Conservation (phyloP, 2,797 vertebrate genomes). For the Anguilla anguilla region DNA sequence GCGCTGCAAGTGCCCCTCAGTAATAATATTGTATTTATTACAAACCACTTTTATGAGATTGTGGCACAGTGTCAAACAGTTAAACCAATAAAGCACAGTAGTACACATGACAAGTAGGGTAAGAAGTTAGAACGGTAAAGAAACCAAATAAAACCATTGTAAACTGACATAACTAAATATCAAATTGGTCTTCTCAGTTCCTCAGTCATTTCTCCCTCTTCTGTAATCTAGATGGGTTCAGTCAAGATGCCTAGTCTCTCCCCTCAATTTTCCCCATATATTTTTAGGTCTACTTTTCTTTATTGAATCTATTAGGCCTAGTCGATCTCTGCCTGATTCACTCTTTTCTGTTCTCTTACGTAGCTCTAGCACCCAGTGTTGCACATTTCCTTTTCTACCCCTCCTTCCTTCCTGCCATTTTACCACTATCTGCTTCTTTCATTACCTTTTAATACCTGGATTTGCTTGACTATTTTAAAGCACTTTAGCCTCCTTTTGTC, state of each 20-base stretch:
- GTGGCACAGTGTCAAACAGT: neutral
- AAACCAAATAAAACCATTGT: neutral
- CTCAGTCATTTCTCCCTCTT: slow-evolving; percentile 1
- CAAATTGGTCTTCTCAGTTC: too few species aligned
- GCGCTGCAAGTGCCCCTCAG: neutral
- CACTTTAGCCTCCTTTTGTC: neutral
- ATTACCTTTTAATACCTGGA: neutral
- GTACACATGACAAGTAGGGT: neutral
- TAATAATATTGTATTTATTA: neutral
- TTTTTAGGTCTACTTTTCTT: slow-evolving; percentile 7
- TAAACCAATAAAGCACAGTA: neutral
- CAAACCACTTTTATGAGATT: neutral
- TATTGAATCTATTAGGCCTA: neutral
- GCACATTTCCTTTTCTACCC: neutral
- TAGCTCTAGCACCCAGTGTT: neutral
- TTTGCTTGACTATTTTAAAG: neutral
- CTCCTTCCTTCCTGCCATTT: slow-evolving; percentile 15
- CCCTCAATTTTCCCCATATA: neutral
- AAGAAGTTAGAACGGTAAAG: neutral
- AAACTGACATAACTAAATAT: slow-evolving; percentile 2
- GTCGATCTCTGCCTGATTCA: neutral
- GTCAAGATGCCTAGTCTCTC: neutral
- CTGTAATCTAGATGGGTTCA: neutral
- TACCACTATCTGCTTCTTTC: neutral
- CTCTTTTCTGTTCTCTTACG: neutral